These are phyloP conservation scores for Sesamia nonagrioides DNA, from an alignment of 1,140 invertebrate species.

Conservation along the genomic window DNA sequence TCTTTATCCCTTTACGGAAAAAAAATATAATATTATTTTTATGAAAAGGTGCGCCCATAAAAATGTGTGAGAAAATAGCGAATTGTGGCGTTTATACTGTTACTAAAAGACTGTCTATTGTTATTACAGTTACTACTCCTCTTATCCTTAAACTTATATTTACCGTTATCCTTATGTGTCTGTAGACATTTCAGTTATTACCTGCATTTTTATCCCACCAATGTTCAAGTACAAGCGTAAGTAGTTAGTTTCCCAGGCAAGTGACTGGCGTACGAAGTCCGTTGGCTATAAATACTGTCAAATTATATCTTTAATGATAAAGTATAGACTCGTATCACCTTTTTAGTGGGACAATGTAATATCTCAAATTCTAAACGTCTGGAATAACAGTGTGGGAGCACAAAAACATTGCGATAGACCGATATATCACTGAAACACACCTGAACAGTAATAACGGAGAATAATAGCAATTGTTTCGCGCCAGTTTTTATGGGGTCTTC, in stretches of 20 bases:
- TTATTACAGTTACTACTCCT: constrained; percentile 5
- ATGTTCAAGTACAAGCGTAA: background rate
- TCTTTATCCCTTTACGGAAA: constrained; percentile 33
- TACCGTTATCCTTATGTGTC: too few relatives aligned
- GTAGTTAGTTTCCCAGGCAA: background rate
- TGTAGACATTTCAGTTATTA: too few relatives aligned
- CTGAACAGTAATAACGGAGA: constrained; percentile 77
- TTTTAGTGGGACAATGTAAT: constrained; percentile 13
- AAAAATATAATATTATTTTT: constrained; percentile 41
- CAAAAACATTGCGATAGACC: constrained; percentile 70
- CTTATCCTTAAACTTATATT: background rate
- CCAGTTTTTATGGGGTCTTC: constrained; percentile 72
- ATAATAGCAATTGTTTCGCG: constrained; percentile 71
- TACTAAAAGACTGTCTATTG: constrained; percentile 24
- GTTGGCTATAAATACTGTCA: background rate
- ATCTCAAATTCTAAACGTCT: constrained; percentile 58
- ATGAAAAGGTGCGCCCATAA: constrained; percentile 39
- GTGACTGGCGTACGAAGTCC: too few relatives aligned
- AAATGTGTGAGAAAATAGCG: constrained; percentile 36
- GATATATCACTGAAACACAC: constrained; percentile 74
- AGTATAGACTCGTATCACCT: background rate
- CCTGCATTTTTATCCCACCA: background rate
- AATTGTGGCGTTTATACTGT: constrained; percentile 22
- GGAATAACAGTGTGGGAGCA: constrained; percentile 53
- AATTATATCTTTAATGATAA: constrained; percentile 5